Conservation (phyloP, 2,888 invertebrate genomes). For the Quadriops clusia region DNA sequence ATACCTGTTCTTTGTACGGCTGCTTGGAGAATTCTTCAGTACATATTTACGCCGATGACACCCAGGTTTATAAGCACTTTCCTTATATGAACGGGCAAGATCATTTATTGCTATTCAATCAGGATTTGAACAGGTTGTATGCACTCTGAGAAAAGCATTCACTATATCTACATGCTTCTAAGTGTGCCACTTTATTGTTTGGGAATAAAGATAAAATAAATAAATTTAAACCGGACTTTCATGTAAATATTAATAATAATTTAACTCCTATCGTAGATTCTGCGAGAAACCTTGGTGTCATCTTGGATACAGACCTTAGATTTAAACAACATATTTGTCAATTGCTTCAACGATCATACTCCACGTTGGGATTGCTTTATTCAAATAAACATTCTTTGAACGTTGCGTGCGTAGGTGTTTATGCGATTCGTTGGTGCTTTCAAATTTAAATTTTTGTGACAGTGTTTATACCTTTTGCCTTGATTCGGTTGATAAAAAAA, state of each 20-base stretch:
- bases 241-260: too few species aligned
- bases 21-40: neutral
- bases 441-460: constrained; percentile 1
- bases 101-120: too few species aligned
- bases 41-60: constrained; percentile 6
- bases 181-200: too few species aligned
- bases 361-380: neutral
- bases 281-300: constrained; percentile 1
- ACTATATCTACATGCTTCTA: too few species aligned
- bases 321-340: neutral
- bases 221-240: too few species aligned
- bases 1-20: neutral
- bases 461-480: neutral
- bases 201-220: too few species aligned
- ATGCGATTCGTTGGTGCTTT: constrained; percentile 1
- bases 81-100: too few species aligned
- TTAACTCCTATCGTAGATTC: neutral
- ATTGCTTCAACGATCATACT: neutral
- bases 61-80: too few species aligned
- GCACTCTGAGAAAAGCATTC: too few species aligned
- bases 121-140: too few species aligned
- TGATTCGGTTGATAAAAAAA: neutral
- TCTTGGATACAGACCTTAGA: neutral
- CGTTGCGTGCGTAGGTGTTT: neutral
- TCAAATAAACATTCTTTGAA: neutral